Percentiles rank a stretch among this genome's conserved stretches.
These are phyloP conservation scores for Tetranychus truncatus DNA, from an alignment of 2,888 invertebrate genomes.

Conservation along the genomic window DNA sequence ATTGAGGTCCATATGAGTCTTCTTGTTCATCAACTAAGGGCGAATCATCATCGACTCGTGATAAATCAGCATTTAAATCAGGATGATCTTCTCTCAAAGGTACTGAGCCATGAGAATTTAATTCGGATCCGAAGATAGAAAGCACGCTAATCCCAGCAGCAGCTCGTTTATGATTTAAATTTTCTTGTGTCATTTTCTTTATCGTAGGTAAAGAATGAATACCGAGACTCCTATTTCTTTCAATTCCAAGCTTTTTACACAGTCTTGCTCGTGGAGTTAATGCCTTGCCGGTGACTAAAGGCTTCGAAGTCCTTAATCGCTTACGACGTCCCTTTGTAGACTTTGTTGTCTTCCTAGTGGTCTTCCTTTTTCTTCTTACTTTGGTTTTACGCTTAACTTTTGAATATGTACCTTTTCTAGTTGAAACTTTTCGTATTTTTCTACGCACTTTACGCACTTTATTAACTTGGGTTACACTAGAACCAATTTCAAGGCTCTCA, in stretches of 20 bases:
- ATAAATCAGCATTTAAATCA: conserved; percentile 4
- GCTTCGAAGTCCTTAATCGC: not conserved
- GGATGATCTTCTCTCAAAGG: conserved; percentile 3
- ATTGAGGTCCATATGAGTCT: not conserved
- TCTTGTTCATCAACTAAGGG: not conserved
- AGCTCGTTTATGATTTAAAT: not conserved
- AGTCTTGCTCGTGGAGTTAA: conserved; percentile 5
- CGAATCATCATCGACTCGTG: not conserved
- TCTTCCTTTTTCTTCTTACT: not conserved
- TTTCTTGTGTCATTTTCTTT: not conserved
- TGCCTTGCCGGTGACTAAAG: not conserved
- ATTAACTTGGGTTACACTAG: not conserved
- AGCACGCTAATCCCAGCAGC: conserved; percentile 6
- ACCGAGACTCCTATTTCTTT: not conserved
- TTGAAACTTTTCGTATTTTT: not conserved
- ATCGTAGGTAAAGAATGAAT: not conserved
- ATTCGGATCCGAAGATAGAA: conserved; percentile 6
- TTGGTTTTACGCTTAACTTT: not conserved
- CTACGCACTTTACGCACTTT: not conserved
- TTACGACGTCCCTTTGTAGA: not conserved
- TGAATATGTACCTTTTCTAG: not conserved
- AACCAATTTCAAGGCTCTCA: not conserved
- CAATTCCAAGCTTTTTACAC: not conserved
- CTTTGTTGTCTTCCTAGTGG: not conserved
- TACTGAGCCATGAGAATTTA: conserved; percentile 2